These are phyloP conservation scores for Lumbricus terrestris DNA, from an alignment of 2,888 invertebrate species.

Conservation along the genomic window DNA sequence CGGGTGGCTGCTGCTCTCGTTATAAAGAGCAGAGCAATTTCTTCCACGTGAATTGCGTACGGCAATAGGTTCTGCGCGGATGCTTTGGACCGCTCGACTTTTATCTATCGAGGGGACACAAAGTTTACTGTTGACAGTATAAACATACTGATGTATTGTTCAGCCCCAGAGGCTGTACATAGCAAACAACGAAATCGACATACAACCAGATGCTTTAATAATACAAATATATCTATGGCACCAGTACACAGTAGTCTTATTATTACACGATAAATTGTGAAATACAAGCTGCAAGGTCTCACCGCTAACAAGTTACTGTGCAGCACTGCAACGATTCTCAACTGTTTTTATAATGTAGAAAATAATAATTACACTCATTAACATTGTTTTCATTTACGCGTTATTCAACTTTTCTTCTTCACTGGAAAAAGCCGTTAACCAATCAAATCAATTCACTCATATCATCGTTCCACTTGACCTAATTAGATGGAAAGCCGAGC, in stretches of 20 bases:
- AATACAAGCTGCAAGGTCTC: background rate
- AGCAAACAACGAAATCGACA: background rate
- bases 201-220: background rate
- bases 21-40: background rate
- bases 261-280: background rate
- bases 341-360: background rate
- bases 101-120: background rate
- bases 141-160: background rate
- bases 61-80: background rate
- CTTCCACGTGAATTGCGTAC: background rate
- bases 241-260: background rate
- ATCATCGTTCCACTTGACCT: background rate
- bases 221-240: background rate
- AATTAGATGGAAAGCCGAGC: background rate
- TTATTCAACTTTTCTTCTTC: too few species aligned
- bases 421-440: background rate
- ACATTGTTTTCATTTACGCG: conserved; percentile 3
- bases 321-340: background rate
- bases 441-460: background rate
- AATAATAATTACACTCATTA: background rate
- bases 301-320: background rate
- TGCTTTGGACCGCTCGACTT: background rate
- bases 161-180: background rate
- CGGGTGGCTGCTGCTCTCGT: background rate
- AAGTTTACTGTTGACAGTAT: background rate